Conservation (phyloP, 2,888 invertebrate species). For the Scaptomyza reducta region DNA sequence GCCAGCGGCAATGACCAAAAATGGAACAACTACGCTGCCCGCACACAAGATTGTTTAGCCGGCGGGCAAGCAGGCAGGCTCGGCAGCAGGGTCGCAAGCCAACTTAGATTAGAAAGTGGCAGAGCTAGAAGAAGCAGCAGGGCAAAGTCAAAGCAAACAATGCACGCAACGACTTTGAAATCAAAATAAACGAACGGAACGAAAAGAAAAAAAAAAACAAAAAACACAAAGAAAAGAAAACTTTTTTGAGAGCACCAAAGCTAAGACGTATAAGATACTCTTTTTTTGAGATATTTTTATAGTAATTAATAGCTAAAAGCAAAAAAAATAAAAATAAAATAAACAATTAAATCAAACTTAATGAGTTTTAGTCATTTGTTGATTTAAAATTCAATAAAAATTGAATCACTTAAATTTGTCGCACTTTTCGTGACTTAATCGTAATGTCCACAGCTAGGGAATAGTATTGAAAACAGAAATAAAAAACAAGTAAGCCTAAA, state of each 20-base stretch:
- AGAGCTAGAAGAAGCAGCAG: background rate
- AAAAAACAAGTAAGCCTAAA: conserved; percentile 8
- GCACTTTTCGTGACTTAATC: background rate
- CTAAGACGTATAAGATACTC: background rate
- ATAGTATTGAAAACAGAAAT: background rate
- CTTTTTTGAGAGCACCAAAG: background rate
- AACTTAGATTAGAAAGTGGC: background rate
- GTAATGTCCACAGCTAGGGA: background rate
- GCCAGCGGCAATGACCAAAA: conserved; percentile 48
- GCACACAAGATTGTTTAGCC: conserved; percentile 59
- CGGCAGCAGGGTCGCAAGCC: conserved; percentile 10
- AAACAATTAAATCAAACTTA: too few species aligned
- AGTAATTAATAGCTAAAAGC: too few species aligned
- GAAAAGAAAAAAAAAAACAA: background rate
- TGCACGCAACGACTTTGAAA: conserved; percentile 18
- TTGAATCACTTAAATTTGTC: background rate
- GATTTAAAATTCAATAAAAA: background rate
- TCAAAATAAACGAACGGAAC: conserved; percentile 27
- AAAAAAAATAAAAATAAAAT: too few species aligned
- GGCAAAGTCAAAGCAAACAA: conserved; percentile 37
- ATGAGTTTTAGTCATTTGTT: too few species aligned
- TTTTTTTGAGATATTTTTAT: background rate
- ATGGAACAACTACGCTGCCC: conserved; percentile 12
- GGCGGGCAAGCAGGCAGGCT: conserved; percentile 27
- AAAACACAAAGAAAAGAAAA: background rate